phyloP scores from a whole-genome alignment of 2,797 vertebrate species.

The Otolemur crassicaudatus region DNA sequence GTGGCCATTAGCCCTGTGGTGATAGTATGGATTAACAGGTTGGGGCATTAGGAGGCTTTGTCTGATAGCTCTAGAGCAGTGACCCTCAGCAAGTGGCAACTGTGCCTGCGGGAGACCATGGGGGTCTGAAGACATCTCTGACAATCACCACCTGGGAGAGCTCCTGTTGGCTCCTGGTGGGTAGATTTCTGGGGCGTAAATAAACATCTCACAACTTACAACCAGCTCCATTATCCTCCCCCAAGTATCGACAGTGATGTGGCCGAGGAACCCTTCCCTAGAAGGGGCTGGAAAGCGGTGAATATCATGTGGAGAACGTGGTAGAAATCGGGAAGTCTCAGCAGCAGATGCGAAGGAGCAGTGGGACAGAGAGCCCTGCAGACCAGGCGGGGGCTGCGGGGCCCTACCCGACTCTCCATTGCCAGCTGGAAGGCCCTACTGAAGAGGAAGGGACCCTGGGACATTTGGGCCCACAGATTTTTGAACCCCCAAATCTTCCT shows the following conservation, averaged over 20 bases:
- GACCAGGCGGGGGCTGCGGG: no score
- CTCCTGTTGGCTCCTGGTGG: background rate
- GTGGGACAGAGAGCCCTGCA: background rate
- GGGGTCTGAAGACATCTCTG: background rate
- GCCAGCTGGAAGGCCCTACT: rapidly evolving
- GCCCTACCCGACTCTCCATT: no score
- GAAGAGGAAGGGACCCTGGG: background rate
- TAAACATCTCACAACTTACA: background rate
- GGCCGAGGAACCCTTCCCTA: background rate
- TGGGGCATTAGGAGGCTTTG: background rate
- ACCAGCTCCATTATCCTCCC: no score
- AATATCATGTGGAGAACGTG: background rate
- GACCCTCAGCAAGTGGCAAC: background rate
- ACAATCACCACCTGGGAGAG: background rate
- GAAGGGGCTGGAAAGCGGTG: background rate
- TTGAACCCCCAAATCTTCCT: background rate
- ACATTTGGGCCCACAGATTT: background rate
- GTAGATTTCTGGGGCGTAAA: background rate
- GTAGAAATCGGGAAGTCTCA: background rate
- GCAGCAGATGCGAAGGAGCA: background rate
- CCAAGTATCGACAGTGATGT: background rate
- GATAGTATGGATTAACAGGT: background rate
- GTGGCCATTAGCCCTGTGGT: background rate
- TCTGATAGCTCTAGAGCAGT: background rate
- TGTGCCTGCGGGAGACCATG: background rate